Evolutionary conservation across 2,888 invertebrate species (phyloP).

Genomic region (Drosophila limbata): DNA sequence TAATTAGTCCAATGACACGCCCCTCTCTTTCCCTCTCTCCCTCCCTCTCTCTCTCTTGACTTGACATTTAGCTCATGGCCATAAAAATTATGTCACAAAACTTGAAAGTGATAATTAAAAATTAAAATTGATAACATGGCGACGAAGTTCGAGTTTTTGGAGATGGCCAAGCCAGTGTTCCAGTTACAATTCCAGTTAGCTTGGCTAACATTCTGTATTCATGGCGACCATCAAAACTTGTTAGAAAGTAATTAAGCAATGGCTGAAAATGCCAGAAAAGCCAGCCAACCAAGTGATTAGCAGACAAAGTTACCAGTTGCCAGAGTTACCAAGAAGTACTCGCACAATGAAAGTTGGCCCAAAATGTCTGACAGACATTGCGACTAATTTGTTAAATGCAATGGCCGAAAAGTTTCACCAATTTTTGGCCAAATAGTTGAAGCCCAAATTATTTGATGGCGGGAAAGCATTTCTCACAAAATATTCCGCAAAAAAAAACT

Average conservation of each 20-base stretch:
- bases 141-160: background rate
- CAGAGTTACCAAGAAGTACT: conserved; percentile 40
- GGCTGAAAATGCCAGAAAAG: conserved; percentile 26
- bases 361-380: conserved; percentile 34
- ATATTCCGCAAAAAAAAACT: conserved; percentile 44
- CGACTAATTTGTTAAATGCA: conserved; percentile 77
- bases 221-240: conserved; percentile 71
- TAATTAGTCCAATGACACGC: conserved; percentile 38
- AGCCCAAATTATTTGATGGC: conserved; percentile 31
- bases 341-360: conserved; percentile 25
- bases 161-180: conserved; percentile 5
- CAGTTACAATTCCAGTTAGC: conserved; percentile 11
- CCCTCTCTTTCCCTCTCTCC: background rate
- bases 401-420: conserved; percentile 62
- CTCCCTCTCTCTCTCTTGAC: conserved; percentile 5
- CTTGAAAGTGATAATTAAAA: conserved; percentile 79
- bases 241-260: conserved; percentile 72
- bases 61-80: conserved; percentile 71
- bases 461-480: conserved; percentile 37
- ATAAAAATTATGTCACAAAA: conserved; percentile 72
- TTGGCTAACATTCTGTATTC: conserved; percentile 61
- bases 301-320: conserved; percentile 9
- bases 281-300: conserved; percentile 67
- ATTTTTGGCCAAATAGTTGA: conserved; percentile 28
- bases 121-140: conserved; percentile 71